Base-by-base conservation (phyloP, 1,140 invertebrate species). In the Bombus cullumanus region DNA sequence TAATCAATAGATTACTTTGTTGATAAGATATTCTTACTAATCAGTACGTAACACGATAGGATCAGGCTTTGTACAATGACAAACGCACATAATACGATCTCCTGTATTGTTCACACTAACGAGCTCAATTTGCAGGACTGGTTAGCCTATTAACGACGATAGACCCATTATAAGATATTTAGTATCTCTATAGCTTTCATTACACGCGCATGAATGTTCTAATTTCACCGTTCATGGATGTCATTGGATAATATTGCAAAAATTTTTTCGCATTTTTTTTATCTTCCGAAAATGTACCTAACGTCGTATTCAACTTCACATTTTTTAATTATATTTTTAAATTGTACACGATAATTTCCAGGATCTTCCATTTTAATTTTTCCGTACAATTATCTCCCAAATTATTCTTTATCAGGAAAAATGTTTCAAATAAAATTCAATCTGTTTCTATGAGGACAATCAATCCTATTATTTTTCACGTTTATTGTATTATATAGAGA, bases 71-170 rank as follows among this genome's bases (percentile, higher is more conserved):
- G 66, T 25, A 68, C 66, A 68, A 37, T 37, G 66, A 37, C 34
- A 37, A 68, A 68, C 31, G 66, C 66, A 68, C 34, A 68, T 68
- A 68, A 68, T 37, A 68, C 34, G 66, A 37, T 68, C 31, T 6
- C 64, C 34, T 68, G 66, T 68, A 68, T 68, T 68, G 66, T 68
- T 68, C 31, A 68, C 59, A 37, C 34, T 68, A 68, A 68, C 66
- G 66, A 68, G 66, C 66, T 68, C 66, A 68, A 68, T 68, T 68
- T 68, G 31, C 34, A 68, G 66, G 66, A 9, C 66, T 37, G 66
- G 66, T 68, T 68, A 68, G 37, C 15, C 31, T 37, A 31, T 37
- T 68, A 31, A 37, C 66, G 18, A 68, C 15, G 66, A 68, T 68
- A 68, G 66, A 68, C 9, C 31, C 34, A 68, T 37, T 37, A 68